Percentiles rank a stretch among this genome's conserved stretches.
These are phyloP conservation scores for Setipinna tenuifilis DNA, from an alignment of 2,797 vertebrate genomes.

Conservation along the genomic window DNA sequence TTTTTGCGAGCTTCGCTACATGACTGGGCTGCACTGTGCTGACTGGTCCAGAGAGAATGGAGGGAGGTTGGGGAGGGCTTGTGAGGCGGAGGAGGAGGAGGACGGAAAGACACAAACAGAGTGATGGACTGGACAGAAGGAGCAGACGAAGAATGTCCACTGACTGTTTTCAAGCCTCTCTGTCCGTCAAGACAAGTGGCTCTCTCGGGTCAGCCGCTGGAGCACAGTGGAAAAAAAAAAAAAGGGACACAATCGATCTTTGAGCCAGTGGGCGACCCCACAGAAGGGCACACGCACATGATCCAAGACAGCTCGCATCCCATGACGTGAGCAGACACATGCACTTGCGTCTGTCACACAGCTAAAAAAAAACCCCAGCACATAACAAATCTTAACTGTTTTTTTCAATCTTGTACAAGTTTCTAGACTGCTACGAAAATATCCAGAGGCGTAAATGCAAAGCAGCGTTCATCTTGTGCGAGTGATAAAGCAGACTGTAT, in stretches of 20 bases:
- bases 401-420: background rate
- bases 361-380: background rate
- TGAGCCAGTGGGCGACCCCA: background rate
- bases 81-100: too few species aligned
- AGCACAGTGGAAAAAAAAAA: background rate
- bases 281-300: background rate
- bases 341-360: background rate
- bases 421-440: background rate
- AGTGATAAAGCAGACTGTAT: background rate
- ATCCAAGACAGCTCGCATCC: background rate
- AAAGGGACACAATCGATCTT: background rate
- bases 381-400: background rate
- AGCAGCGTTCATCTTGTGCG: background rate
- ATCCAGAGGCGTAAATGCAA: background rate
- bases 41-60: background rate
- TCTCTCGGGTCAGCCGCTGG: slow-evolving; percentile 2
- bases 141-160: background rate
- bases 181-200: background rate
- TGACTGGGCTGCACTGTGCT: slow-evolving; percentile 54
- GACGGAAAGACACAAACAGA: background rate
- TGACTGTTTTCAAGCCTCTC: background rate
- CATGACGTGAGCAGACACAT: background rate
- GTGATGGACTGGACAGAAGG: slow-evolving; percentile 12
- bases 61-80: background rate
- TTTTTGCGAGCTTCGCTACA: slow-evolving; percentile 43